Evolutionary conservation across 2,888 invertebrate genomes (phyloP).

Genomic region (Cantharis lateralis): DNA sequence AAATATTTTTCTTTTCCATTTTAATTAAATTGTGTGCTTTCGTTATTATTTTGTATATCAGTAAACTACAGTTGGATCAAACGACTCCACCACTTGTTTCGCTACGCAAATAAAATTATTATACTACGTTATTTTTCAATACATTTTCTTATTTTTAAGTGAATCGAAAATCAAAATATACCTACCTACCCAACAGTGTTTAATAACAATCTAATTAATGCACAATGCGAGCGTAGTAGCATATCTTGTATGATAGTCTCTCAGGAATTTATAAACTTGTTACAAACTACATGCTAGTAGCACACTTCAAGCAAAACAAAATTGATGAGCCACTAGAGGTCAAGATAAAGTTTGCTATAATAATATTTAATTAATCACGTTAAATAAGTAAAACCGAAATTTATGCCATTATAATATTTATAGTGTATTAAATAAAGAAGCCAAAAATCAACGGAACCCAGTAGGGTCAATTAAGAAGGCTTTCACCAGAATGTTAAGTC

Average conservation of each 20-base stretch:
- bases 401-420: not conserved
- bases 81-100: not conserved
- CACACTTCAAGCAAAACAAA: not conserved
- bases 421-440: too few species aligned
- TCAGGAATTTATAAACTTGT: not conserved
- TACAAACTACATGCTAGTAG: not conserved
- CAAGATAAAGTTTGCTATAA: not conserved
- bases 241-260: not conserved
- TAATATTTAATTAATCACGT: not conserved
- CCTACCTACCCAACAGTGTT: not conserved
- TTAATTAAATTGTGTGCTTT: not conserved
- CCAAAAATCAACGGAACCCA: too few species aligned
- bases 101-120: not conserved
- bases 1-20: not conserved
- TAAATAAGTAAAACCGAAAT: not conserved
- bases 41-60: not conserved
- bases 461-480: too few species aligned
- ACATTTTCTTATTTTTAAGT: not conserved
- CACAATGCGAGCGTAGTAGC: not conserved
- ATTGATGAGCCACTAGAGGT: constrained; percentile 1
- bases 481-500: too few species aligned
- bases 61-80: not conserved
- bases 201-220: not conserved
- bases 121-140: not conserved
- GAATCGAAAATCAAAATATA: not conserved